Percentiles rank a stretch among this genome's conserved stretches.
phyloP scores from a whole-genome alignment of 2,888 invertebrate genomes.

The Xanthia icteritia region DNA sequence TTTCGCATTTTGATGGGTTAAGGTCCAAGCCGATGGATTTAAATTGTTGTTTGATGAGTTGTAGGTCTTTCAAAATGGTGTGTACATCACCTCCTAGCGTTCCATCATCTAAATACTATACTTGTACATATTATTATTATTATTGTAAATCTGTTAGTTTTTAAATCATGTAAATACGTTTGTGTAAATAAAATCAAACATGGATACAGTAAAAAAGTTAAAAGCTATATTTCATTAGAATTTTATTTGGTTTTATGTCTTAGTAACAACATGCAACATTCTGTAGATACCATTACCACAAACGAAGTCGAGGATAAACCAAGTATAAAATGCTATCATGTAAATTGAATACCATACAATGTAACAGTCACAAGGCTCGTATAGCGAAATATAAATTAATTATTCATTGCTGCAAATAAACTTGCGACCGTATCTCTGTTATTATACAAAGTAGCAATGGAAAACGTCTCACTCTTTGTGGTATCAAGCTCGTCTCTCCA shows the following conservation, averaged over 20 bases:
- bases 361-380: constrained; percentile 40
- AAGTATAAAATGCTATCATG: constrained; percentile 32
- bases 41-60: too few relatives aligned
- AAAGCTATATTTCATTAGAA: background rate
- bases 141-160: too few relatives aligned
- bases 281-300: constrained; percentile 6
- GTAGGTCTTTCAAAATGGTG: too few relatives aligned
- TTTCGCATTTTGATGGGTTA: too few relatives aligned
- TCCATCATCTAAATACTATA: too few relatives aligned
- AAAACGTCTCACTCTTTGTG: constrained; percentile 62
- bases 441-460: constrained; percentile 64
- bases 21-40: too few relatives aligned
- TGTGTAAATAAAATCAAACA: too few relatives aligned
- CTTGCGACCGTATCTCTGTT: constrained; percentile 40
- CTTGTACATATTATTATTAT: too few relatives aligned
- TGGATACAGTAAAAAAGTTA: too few relatives aligned
- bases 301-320: constrained; percentile 27
- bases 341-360: constrained; percentile 56
- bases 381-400: constrained; percentile 57
- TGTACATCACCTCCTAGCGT: too few relatives aligned
- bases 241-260: background rate
- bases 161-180: too few relatives aligned
- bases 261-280: constrained; percentile 23
- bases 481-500: constrained; percentile 54
- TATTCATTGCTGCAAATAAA: constrained; percentile 66